Evolutionary conservation across 2,888 invertebrate species (phyloP), one percentile per base, ranked within the genome.

Genomic region (Ochropleura leucogaster): DNA sequence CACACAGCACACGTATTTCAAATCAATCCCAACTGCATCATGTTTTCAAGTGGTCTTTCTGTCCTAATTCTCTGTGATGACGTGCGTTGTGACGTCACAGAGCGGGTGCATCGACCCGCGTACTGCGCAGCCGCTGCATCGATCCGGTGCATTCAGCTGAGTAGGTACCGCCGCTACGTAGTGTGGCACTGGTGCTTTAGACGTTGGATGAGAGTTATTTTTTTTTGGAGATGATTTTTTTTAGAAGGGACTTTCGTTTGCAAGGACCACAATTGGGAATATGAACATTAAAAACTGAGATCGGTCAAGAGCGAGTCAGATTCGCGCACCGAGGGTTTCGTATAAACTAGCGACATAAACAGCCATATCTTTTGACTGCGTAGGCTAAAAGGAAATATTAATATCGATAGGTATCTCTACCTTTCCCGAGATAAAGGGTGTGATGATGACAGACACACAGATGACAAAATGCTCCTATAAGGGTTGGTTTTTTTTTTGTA

Each of bases 41-140:
- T 20, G 46, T n/a, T 7, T n/a, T 60, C 57, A 64, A 82, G 60
- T 83, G 77, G 72, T n/a, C 10, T 53, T 82, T 68, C 82, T 72
- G 69, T 53, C 62, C 12, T 46, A 72, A 64, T 79, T 57, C 63
- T n/a, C 46, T 42, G 5, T 0, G 0, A 49, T 63, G 72, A 57
- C 55, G 68, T 74, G 63, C 46, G 74, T 63, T 14, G 40, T 87
- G 81, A 88, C 87, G 85, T 89, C 87, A 89, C 76, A 78, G 83
- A 82, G 84, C 85, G 90, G 84, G 95, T 93, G 93, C 95, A 94
- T 84, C 90, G 95, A 94, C 94, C 95, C 89, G 80, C 75, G 79
- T 84, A 92, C 76, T 86, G 94, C 95, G 95, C 95, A 93, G 90
- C 82, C 95, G 94, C 92, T 90, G 91, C 92, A 94, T 94, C 93